Evolutionary conservation across 2,797 vertebrate genomes (phyloP), one percentile per base, ranked within the genome.

Genomic region (Sebastes minor): DNA sequence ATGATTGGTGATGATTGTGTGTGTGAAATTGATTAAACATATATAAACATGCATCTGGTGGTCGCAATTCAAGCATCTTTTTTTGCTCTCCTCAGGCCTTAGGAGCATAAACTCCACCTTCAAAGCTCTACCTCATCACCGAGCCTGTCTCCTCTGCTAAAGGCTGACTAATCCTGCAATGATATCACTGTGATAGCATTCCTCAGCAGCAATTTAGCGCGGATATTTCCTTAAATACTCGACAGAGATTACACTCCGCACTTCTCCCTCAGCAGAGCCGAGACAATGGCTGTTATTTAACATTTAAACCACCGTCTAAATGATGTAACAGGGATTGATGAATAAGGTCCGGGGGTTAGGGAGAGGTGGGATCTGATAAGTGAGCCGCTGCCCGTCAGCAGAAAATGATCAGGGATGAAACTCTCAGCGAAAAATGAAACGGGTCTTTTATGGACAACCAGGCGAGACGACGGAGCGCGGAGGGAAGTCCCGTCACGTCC

Each of bases 221-320:
- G 4, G 35, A 71, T 27, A 10, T 76, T 76, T 76, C 38, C 68
- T 76, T 35, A 69, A 85, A 75, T 57, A 6, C 71, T 56, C 11
- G 1, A 32, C 30, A 22, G 60, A 70, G 63, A 80, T 80, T 69
- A 70, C 46, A 10, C 67, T 38, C 20, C 7, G 46, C 56, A 22
- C 56, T 42, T 60, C 13, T 76, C 74, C 35, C 71, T 27, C 11
- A 20, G 74, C 63, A 9, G 63, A 73, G 25, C 53, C 74, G 6
- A 53, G 28, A 67, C 52, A 7, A 2, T 1, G n/a, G 33, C 76
- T 56, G 53, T 74, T 68, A 56, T 76, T 77, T 73, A 83, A 83
- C 80, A 83, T 73, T 86, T 83, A 71, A 87, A 87, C 52, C 27
- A 3, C 52, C 23, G 60, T 78, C 75, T 78, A 65, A 82, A 82